Conservation (phyloP, 2,888 invertebrate species). For the Mimas tiliae region DNA sequence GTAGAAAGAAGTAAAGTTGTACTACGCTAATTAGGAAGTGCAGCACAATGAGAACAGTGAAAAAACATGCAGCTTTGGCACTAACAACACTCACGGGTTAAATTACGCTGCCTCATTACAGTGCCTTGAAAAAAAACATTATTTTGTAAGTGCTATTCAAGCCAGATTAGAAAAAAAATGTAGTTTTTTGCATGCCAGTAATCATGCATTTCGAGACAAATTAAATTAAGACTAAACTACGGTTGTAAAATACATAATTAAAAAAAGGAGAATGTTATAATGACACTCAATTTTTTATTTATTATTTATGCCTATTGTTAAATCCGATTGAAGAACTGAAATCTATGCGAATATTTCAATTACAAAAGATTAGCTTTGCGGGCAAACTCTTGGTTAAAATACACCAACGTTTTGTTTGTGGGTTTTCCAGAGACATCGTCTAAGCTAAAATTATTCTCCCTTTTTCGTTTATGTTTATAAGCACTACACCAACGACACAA, state of each 20-base stretch:
- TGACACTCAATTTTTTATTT: background rate
- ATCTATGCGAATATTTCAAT: too few species aligned
- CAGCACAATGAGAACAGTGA: constrained; percentile 3
- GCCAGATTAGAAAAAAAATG: constrained; percentile 6
- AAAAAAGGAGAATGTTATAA: too few species aligned
- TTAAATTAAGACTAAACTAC: background rate
- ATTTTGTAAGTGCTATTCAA: constrained; percentile 11
- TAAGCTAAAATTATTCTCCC: too few species aligned
- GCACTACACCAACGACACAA: too few species aligned
- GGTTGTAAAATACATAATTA: background rate
- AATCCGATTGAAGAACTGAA: too few species aligned
- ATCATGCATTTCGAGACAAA: too few species aligned
- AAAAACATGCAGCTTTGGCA: constrained; percentile 19
- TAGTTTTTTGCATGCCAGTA: background rate
- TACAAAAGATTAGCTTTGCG: too few species aligned
- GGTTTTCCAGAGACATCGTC: too few species aligned
- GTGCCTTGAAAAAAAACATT: constrained; percentile 21
- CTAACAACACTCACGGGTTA: constrained; percentile 23
- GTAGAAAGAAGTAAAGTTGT: background rate
- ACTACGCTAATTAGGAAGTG: constrained; percentile 21
- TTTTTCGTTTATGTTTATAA: too few species aligned
- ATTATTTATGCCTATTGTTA: too few species aligned
- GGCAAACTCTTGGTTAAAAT: too few species aligned
- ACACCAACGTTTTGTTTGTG: too few species aligned
- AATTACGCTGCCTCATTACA: constrained; percentile 18